Evolutionary conservation across 2,113 vertebrate genomes (phyloP).

Genomic region (Cacatua alba): DNA sequence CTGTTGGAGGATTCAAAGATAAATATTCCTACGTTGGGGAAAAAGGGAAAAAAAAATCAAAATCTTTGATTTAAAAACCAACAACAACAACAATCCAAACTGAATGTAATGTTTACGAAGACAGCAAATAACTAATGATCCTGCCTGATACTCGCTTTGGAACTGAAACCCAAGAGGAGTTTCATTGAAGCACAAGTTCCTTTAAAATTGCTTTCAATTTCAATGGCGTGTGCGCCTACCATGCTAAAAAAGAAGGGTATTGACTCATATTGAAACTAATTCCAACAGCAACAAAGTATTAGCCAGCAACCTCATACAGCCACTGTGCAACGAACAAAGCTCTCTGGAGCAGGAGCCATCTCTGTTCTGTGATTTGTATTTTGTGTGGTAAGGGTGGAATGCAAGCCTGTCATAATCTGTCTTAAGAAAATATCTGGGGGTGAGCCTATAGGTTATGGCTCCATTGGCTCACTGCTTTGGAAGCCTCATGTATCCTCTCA

Average conservation of each 20-base stretch:
- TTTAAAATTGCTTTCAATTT: constrained; percentile 1
- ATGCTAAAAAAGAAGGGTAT: neutral
- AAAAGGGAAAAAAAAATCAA: neutral
- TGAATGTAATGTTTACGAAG: constrained; percentile 44
- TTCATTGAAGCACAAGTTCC: constrained; percentile 22
- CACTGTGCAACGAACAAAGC: neutral
- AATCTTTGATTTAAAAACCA: neutral
- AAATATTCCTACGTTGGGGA: constrained; percentile 67
- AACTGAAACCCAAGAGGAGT: neutral
- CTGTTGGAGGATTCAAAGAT: constrained; percentile 69
- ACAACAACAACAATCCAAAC: constrained; percentile 42
- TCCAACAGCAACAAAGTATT: constrained; percentile 52
- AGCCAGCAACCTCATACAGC: constrained; percentile 22
- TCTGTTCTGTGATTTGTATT: constrained; percentile 5
- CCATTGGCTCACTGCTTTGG: neutral
- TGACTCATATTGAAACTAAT: constrained; percentile 42
- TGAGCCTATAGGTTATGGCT: neutral
- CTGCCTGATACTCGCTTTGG: neutral
- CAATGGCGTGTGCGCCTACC: neutral
- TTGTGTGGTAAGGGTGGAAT: neutral
- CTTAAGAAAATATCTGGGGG: neutral
- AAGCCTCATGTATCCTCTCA: neutral
- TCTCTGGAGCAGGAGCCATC: neutral
- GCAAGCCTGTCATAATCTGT: neutral
- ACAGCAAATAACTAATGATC: neutral